Evolutionary conservation across 2,113 vertebrate genomes (phyloP).

Genomic region (Rhabdomys dilectus): DNA sequence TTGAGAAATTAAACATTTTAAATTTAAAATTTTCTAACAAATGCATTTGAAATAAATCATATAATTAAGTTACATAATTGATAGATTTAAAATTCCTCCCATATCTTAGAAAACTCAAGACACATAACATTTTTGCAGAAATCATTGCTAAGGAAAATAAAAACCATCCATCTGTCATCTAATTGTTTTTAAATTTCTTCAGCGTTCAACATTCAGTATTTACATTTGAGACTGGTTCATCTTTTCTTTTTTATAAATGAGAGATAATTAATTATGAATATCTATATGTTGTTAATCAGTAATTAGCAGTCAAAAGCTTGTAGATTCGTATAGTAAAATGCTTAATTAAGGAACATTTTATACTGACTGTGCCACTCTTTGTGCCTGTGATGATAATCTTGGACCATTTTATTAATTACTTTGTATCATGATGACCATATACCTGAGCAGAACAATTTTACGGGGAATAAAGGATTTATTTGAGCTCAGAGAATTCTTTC

Average conservation of each 20-base stretch:
- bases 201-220: not conserved
- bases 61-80: not conserved
- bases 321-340: not conserved
- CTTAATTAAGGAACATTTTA: not conserved
- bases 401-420: not conserved
- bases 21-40: not conserved
- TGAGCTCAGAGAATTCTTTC: not conserved
- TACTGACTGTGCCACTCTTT: not conserved
- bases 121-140: not conserved
- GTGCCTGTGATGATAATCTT: not conserved
- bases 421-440: not conserved
- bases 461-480: not conserved
- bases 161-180: not conserved
- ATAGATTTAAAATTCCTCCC: not conserved
- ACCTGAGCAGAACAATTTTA: not conserved
- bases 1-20: not conserved
- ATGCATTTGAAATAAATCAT: not conserved
- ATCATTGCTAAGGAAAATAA: not conserved
- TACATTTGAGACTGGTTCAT: not conserved
- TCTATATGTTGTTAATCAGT: not conserved
- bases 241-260: not conserved
- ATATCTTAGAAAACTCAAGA: not conserved
- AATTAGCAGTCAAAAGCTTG: not conserved
- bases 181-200: not conserved
- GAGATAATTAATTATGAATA: conserved; percentile 1